These are phyloP conservation scores for Arothron firmamentum DNA, from an alignment of 2,113 vertebrate species.

Conservation along the genomic window DNA sequence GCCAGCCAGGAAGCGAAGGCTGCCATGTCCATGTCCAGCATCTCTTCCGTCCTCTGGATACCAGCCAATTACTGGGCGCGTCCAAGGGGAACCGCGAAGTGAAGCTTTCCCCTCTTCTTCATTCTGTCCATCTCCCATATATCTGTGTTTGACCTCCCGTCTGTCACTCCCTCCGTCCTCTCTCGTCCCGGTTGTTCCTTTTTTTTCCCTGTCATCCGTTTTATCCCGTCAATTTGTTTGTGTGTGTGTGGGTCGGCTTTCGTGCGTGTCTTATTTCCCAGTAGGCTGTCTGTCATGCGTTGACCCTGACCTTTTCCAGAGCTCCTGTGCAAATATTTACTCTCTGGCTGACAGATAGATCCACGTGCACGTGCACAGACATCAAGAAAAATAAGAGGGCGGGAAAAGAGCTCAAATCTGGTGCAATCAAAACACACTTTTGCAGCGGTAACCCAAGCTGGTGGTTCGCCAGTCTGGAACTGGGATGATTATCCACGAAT, in stretches of 20 bases:
- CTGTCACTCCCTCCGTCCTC: neutral
- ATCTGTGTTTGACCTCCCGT: slow-evolving; percentile 1
- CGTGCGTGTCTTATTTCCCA: slow-evolving; percentile 66
- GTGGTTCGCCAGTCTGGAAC: slow-evolving; percentile 65
- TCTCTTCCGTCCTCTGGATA: slow-evolving; percentile 52
- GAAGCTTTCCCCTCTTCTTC: slow-evolving; percentile 19
- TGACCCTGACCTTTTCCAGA: slow-evolving; percentile 74
- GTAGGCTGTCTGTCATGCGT: slow-evolving; percentile 69
- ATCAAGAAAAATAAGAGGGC: slow-evolving; percentile 10
- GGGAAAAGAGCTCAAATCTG: slow-evolving; percentile 46
- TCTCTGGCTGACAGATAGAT: slow-evolving; percentile 56
- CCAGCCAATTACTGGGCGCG: slow-evolving; percentile 63
- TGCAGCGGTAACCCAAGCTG: slow-evolving; percentile 59
- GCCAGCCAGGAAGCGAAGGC: neutral
- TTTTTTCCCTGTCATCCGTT: slow-evolving; percentile 32
- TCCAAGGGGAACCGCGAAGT: slow-evolving; percentile 51
- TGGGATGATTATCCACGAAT: slow-evolving; percentile 59
- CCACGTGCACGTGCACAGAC: slow-evolving; percentile 37
- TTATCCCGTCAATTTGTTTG: slow-evolving; percentile 18
- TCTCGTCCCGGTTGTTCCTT: slow-evolving; percentile 10
- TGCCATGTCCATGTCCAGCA: slow-evolving; percentile 56
- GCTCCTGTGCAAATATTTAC: slow-evolving; percentile 75
- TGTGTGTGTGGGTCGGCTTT: slow-evolving; percentile 19
- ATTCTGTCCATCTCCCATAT: slow-evolving; percentile 41
- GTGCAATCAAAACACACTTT: slow-evolving; percentile 54